Percentiles rank a stretch among this genome's conserved stretches.
Conservation (phyloP, 2,113 vertebrate species). For the Chaetura pelagica region DNA sequence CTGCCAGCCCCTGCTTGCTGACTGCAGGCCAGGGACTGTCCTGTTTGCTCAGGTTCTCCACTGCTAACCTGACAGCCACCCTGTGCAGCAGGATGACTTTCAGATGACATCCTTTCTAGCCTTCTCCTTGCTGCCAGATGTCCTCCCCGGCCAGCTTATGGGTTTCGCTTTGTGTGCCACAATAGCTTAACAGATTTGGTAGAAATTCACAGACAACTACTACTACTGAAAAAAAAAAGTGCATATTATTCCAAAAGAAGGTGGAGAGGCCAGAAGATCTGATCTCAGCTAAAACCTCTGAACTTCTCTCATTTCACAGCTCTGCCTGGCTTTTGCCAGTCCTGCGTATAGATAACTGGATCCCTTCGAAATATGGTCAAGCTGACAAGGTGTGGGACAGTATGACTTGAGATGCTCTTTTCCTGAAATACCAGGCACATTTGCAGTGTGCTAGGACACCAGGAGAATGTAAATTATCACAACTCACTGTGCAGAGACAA, state of each 20-base stretch:
- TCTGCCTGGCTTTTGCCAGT: neutral
- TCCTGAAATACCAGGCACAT: neutral
- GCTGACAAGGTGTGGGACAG: neutral
- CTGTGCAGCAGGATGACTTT: neutral
- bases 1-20: neutral
- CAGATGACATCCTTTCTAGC: neutral
- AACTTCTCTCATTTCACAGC: neutral
- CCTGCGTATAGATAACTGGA: neutral
- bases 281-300: neutral
- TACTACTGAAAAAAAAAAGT: neutral
- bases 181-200: neutral
- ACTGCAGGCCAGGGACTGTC: neutral
- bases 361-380: neutral
- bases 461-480: neutral
- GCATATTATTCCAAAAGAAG: neutral
- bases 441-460: neutral
- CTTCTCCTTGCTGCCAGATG: constrained; percentile 45
- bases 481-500: neutral
- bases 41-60: constrained; percentile 14
- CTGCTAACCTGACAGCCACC: neutral
- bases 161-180: neutral
- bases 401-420: neutral
- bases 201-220: neutral
- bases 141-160: neutral
- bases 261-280: neutral